Conservation (phyloP, 2,797 vertebrate species). For the Geotrypetes seraphini region DNA sequence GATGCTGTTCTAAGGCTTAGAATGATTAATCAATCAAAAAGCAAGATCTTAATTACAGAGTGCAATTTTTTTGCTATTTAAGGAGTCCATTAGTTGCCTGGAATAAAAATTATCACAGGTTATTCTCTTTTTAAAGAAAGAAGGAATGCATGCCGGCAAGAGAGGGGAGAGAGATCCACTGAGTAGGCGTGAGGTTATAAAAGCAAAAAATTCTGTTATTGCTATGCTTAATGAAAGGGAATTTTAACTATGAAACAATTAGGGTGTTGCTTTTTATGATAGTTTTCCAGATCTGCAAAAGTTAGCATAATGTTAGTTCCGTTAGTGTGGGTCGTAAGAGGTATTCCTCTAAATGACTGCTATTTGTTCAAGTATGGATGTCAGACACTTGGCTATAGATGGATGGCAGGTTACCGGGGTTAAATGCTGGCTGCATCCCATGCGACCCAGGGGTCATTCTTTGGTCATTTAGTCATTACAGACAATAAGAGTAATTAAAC, state of each 20-base stretch:
- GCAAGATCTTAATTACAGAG: slow-evolving; percentile 73
- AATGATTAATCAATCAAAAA: slow-evolving; percentile 74
- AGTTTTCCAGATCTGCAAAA: too few relatives aligned
- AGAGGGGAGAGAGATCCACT: fast-evolving
- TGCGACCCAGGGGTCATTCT: slow-evolving; percentile 47
- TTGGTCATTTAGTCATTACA: slow-evolving; percentile 48
- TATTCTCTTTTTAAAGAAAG: slow-evolving; percentile 51
- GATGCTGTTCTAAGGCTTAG: slow-evolving; percentile 60
- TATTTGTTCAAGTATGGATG: slow-evolving; percentile 10
- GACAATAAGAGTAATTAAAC: slow-evolving; percentile 57
- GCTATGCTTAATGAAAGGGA: too few relatives aligned
- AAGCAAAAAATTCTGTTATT: too few relatives aligned
- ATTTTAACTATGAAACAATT: too few relatives aligned
- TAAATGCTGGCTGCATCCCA: slow-evolving; percentile 56
- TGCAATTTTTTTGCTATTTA: slow-evolving; percentile 71
- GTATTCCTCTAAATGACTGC: too few relatives aligned
- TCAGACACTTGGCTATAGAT: slow-evolving; percentile 26
- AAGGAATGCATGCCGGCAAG: neutral
- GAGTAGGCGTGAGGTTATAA: too few relatives aligned
- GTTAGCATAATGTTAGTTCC: too few relatives aligned
- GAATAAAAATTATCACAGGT: slow-evolving; percentile 45
- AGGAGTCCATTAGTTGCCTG: slow-evolving; percentile 67
- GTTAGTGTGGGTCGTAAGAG: too few relatives aligned
- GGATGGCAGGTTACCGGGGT: slow-evolving; percentile 44
- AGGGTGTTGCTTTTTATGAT: too few relatives aligned